Conservation (phyloP, 2,888 invertebrate species). For the Caprella mutica region DNA sequence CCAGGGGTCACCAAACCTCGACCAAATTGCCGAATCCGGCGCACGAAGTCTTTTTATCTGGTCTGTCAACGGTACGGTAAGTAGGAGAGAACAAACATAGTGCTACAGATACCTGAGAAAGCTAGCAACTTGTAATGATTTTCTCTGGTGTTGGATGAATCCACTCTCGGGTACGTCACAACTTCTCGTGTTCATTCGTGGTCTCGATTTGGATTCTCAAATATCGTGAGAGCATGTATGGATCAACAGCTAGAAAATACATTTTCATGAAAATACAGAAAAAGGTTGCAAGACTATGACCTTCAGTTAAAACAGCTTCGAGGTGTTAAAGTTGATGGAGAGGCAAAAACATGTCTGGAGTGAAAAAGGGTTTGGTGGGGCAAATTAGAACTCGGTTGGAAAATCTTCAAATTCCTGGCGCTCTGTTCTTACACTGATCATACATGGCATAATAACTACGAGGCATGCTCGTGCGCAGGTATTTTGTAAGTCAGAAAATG, state of each 20-base stretch:
- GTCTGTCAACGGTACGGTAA: too few species aligned
- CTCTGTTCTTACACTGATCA: conserved; percentile 5
- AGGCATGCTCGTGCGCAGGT: too few species aligned
- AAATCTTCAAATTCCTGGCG: conserved; percentile 7
- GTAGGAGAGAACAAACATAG: too few species aligned
- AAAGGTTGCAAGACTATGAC: not conserved
- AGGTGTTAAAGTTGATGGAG: conserved; percentile 3
- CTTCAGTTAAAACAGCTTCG: conserved; percentile 7
- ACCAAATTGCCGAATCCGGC: too few species aligned
- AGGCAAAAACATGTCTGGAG: not conserved
- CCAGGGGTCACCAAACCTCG: too few species aligned
- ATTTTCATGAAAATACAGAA: not conserved
- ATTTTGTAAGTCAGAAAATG: too few species aligned
- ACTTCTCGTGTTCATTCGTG: not conserved
- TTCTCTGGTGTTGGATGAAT: too few species aligned
- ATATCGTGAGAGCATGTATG: not conserved
- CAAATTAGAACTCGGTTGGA: conserved; percentile 8
- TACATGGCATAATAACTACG: too few species aligned
- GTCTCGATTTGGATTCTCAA: conserved; percentile 4
- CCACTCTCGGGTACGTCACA: not conserved
- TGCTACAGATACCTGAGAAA: too few species aligned
- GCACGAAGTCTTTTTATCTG: too few species aligned
- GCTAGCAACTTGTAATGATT: too few species aligned
- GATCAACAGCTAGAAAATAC: conserved; percentile 1
- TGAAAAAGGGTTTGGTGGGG: conserved; percentile 8